Evolutionary conservation across 2,113 vertebrate species (phyloP).

Genomic region (Peromyscus californicus): DNA sequence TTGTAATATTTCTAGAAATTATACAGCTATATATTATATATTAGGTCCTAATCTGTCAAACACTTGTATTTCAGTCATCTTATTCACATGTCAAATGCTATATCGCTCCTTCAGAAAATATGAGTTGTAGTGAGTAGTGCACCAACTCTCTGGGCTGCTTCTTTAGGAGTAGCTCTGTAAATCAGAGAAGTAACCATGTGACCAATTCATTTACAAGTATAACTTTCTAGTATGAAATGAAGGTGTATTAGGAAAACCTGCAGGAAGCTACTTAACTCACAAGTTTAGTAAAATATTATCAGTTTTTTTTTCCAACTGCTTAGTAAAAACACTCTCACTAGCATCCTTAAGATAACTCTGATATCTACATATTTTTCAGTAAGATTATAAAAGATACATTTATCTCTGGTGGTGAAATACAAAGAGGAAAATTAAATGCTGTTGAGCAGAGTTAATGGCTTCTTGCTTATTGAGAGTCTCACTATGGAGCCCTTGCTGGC

Average conservation of each 20-base stretch:
- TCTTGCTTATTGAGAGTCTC: too few species aligned
- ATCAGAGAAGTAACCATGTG: constrained; percentile 13
- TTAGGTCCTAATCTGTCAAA: not conserved
- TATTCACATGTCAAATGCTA: not conserved
- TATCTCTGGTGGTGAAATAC: not conserved
- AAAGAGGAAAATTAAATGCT: not conserved
- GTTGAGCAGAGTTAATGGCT: not conserved
- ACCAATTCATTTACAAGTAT: not conserved
- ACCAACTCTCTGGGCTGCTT: not conserved
- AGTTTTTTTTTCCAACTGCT: not conserved
- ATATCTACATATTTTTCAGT: not conserved
- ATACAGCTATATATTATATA: not conserved
- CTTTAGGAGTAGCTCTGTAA: not conserved
- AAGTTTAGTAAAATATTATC: not conserved
- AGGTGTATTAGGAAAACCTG: not conserved
- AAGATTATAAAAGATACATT: not conserved
- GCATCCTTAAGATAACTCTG: not conserved
- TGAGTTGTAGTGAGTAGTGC: not conserved
- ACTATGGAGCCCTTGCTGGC: too few species aligned
- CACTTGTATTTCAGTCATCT: not conserved
- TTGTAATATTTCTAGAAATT: not conserved
- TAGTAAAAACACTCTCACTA: not conserved
- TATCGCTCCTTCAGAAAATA: not conserved
- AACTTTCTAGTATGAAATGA: not conserved
- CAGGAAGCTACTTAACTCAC: not conserved